A percentile compares a stretch with the other conserved stretches of the same genome.
Evolutionary conservation across 2,888 invertebrate species (phyloP).

Genomic region (Coelogynopora nodosa): DNA sequence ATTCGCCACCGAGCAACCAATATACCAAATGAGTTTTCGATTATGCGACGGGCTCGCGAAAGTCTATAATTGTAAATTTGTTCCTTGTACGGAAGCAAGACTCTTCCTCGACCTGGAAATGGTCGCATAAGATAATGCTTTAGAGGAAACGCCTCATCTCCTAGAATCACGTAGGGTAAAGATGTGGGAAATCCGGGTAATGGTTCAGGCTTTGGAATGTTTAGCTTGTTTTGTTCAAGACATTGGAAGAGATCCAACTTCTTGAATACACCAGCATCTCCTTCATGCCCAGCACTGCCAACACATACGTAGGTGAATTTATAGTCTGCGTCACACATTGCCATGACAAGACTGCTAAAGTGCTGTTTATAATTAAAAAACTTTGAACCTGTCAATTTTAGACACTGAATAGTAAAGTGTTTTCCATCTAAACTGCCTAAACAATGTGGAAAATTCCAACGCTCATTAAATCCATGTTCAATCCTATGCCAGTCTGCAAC

Average conservation of each 20-base stretch:
- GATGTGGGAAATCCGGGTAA: slow-evolving; percentile 27
- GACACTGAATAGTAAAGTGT: not conserved
- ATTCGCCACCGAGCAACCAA: slow-evolving; percentile 40
- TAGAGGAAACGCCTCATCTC: slow-evolving; percentile 49
- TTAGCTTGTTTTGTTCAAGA: slow-evolving; percentile 36
- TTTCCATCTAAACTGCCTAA: slow-evolving; percentile 15
- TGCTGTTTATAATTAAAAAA: slow-evolving; percentile 45
- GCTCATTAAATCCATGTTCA: not conserved
- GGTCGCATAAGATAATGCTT: slow-evolving; percentile 48
- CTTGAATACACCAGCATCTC: slow-evolving; percentile 48
- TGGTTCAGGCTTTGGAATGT: slow-evolving; percentile 43
- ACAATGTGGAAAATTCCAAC: slow-evolving; percentile 26
- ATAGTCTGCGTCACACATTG: slow-evolving; percentile 45
- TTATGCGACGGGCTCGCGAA: slow-evolving; percentile 36
- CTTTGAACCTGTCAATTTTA: not conserved
- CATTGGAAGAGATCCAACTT: slow-evolving; percentile 37
- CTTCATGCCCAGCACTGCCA: slow-evolving; percentile 46
- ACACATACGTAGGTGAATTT: slow-evolving; percentile 48
- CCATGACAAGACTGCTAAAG: slow-evolving; percentile 45
- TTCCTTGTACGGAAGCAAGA: slow-evolving; percentile 1
- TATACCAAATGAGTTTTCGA: slow-evolving; percentile 44
- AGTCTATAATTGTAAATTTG: slow-evolving; percentile 45
- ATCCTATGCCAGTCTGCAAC: not conserved
- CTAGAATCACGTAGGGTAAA: slow-evolving; percentile 47
- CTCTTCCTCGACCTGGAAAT: slow-evolving; percentile 39